Conservation (phyloP, 2,888 invertebrate species). For the Agonopterix alstromeriana region DNA sequence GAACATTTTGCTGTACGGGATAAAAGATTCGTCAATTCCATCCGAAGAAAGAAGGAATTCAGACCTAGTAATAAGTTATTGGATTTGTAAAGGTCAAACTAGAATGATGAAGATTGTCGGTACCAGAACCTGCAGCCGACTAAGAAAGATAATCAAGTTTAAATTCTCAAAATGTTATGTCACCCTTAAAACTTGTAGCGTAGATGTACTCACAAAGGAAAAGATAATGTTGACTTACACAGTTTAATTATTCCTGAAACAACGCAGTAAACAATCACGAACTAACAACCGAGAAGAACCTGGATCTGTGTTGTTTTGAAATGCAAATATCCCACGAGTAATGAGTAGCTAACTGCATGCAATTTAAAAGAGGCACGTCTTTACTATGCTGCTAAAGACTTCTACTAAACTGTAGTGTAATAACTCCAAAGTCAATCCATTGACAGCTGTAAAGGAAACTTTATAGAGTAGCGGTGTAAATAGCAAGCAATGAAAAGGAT, state of each 20-base stretch:
- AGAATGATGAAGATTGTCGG: too few species aligned
- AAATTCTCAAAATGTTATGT: too few species aligned
- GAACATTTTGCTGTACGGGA: too few species aligned
- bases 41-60: too few species aligned
- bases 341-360: conserved; percentile 58
- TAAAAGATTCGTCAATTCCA: too few species aligned
- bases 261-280: conserved; percentile 11
- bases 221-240: neutral
- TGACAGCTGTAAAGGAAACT: neutral
- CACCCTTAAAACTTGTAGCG: too few species aligned
- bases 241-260: conserved; percentile 1
- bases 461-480: neutral
- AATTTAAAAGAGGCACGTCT: conserved; percentile 47
- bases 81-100: too few species aligned
- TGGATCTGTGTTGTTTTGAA: conserved; percentile 33
- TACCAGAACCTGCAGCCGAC: too few species aligned
- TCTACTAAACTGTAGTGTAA: neutral
- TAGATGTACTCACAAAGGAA: too few species aligned
- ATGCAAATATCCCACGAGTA: conserved; percentile 57
- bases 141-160: too few species aligned
- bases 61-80: too few species aligned
- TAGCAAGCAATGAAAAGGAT: conserved; percentile 1
- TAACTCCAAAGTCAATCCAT: neutral
- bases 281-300: conserved; percentile 20
- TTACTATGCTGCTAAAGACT: conserved; percentile 6